Conservation (phyloP, 2,797 vertebrate genomes). For the Pantherophis vulpinus region DNA sequence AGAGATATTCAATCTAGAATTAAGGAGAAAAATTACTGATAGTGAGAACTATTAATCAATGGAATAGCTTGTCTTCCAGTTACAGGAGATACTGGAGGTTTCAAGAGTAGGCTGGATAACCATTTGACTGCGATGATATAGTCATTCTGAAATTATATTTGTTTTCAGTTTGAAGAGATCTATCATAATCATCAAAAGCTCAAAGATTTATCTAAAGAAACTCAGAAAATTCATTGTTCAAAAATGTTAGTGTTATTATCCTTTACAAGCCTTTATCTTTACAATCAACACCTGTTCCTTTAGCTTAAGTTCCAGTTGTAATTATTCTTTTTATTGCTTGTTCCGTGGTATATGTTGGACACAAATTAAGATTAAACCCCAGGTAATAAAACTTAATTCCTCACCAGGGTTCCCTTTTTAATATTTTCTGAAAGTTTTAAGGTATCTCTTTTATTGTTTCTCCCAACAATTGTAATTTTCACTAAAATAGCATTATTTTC, state of each 20-base stretch:
- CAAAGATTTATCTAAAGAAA: neutral
- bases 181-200: neutral
- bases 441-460: neutral
- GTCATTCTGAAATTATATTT: too few species aligned
- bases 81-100: neutral
- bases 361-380: neutral
- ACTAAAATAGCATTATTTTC: neutral
- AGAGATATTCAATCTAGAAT: too few species aligned
- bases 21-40: too few species aligned
- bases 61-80: neutral
- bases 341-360: neutral
- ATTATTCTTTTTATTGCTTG: neutral
- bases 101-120: neutral
- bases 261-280: neutral
- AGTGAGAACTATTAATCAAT: neutral
- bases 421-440: neutral
- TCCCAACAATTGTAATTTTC: neutral
- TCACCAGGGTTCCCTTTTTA: neutral
- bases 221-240: neutral
- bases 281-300: neutral
- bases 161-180: neutral
- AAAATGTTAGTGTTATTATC: neutral
- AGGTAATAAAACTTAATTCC: neutral
- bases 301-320: neutral
- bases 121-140: too few species aligned